phyloP scores from a whole-genome alignment of 2,888 invertebrate genomes.

The Onthophagus sagittarius region DNA sequence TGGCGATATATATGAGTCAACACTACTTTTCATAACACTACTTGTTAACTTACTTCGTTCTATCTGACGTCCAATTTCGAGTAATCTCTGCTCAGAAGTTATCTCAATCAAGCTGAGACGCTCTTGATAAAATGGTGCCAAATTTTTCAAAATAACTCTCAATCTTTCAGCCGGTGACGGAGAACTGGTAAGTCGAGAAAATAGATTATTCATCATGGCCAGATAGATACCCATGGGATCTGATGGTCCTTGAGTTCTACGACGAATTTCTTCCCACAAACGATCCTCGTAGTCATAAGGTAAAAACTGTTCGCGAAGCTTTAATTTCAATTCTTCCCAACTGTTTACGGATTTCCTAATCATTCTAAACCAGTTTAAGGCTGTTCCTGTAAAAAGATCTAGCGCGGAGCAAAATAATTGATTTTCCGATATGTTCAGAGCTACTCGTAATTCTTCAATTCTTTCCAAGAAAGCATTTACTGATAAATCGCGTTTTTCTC shows the following conservation, averaged over 20 bases:
- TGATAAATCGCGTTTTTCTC: not conserved
- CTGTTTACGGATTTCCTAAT: too few species aligned
- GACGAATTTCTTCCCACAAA: conserved; percentile 21
- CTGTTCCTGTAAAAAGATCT: too few species aligned
- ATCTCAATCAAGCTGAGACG: conserved; percentile 9
- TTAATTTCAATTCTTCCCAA: too few species aligned
- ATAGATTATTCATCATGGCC: conserved; percentile 19
- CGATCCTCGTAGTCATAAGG: conserved; percentile 8
- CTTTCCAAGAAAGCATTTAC: conserved; percentile 14
- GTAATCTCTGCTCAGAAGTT: not conserved
- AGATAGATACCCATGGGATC: conserved; percentile 24
- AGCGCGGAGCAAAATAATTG: too few species aligned
- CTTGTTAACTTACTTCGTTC: conserved; percentile 10
- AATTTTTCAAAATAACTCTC: conserved; percentile 14
- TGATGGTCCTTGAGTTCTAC: conserved; percentile 19
- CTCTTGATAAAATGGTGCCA: conserved; percentile 16
- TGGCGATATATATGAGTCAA: conserved; percentile 7
- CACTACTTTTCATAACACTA: too few species aligned
- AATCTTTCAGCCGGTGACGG: conserved; percentile 6
- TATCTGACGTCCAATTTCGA: conserved; percentile 7
- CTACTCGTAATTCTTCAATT: not conserved
- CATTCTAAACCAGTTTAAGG: too few species aligned
- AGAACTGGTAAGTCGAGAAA: conserved; percentile 12
- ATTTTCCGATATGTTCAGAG: too few species aligned
- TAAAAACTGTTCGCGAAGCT: not conserved